These are phyloP conservation scores for Creontiades dilutus DNA, from an alignment of 2,888 invertebrate species.

Conservation along the genomic window DNA sequence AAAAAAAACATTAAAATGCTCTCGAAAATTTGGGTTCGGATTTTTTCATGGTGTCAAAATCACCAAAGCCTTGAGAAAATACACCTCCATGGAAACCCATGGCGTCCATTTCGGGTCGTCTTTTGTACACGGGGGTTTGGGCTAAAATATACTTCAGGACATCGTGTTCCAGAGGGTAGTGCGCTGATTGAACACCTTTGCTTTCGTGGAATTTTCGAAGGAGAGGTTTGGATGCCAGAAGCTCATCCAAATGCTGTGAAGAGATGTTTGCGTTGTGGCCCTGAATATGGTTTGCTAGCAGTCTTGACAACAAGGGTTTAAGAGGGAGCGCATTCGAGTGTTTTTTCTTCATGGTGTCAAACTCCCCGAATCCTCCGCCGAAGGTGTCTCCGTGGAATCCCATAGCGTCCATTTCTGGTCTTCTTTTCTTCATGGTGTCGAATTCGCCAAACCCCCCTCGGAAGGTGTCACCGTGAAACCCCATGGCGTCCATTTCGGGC, in stretches of 20 bases:
- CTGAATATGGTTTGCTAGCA: neutral
- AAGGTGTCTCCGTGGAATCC: constrained; percentile 78
- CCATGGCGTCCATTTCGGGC: constrained; percentile 77
- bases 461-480: constrained; percentile 78
- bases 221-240: neutral
- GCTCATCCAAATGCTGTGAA: neutral
- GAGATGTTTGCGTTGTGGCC: neutral
- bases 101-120: constrained; percentile 76
- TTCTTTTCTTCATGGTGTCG: constrained; percentile 76
- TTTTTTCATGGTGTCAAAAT: constrained; percentile 76
- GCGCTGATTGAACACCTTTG: neutral
- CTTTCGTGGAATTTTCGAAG: constrained; percentile 17
- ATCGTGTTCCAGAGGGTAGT: neutral
- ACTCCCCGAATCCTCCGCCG: constrained; percentile 77
- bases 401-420: constrained; percentile 76
- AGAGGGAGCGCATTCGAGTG: neutral
- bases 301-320: neutral
- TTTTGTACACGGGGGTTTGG: constrained; percentile 76
- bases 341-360: constrained; percentile 77
- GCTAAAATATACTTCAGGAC: neutral
- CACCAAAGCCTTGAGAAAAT: constrained; percentile 77
- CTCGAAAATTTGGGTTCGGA: constrained; percentile 12
- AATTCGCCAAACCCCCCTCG: constrained; percentile 77
- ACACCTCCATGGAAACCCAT: constrained; percentile 77
- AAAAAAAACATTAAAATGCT: constrained; percentile 40